phyloP scores from a whole-genome alignment of 1,140 invertebrate genomes.

The Neuroterus valhalla region DNA sequence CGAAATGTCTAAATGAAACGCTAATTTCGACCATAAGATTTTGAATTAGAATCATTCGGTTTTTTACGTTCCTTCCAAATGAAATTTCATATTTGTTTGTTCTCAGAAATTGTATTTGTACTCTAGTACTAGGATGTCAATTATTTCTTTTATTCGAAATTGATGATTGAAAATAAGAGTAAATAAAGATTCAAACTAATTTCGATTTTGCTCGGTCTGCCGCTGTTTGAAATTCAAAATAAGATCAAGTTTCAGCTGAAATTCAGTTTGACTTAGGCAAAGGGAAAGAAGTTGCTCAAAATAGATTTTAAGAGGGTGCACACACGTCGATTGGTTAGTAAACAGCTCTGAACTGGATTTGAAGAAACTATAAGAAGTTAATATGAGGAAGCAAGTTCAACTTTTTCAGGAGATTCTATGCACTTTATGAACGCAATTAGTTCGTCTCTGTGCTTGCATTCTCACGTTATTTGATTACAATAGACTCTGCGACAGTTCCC shows the following conservation, averaged over 20 bases:
- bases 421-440: too few species aligned
- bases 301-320: slow-evolving; percentile 63
- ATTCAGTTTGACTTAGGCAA: slow-evolving; percentile 42
- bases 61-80: not conserved
- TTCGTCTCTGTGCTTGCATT: too few species aligned
- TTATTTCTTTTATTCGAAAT: not conserved
- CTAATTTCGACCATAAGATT: slow-evolving; percentile 15
- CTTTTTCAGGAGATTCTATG: too few species aligned
- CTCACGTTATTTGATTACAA: too few species aligned
- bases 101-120: not conserved
- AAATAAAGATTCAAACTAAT: not conserved
- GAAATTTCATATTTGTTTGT: not conserved
- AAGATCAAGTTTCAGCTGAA: slow-evolving; percentile 44
- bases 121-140: not conserved
- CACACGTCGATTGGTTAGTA: slow-evolving; percentile 18
- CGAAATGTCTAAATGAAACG: slow-evolving; percentile 35
- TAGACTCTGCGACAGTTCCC: too few species aligned
- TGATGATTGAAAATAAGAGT: not conserved
- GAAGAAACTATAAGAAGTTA: not conserved
- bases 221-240: slow-evolving; percentile 30
- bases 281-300: slow-evolving; percentile 66
- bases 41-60: slow-evolving; percentile 40
- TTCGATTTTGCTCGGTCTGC: slow-evolving; percentile 16
- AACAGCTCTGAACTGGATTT: slow-evolving; percentile 9
- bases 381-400: not conserved